These are phyloP conservation scores for Acestrorhynchus altus DNA, from an alignment of 2,797 vertebrate genomes.

Conservation along the genomic window DNA sequence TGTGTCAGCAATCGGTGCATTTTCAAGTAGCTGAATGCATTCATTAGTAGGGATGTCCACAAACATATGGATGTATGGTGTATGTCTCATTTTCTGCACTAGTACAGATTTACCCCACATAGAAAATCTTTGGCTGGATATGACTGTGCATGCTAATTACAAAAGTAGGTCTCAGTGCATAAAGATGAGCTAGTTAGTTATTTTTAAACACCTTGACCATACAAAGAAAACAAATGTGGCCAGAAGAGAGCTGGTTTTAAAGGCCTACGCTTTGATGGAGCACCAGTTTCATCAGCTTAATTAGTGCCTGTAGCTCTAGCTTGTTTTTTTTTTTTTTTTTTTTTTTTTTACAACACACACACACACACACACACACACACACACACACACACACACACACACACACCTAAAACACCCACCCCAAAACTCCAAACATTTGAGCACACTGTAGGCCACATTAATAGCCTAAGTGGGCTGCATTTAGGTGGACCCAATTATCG, in stretches of 20 bases:
- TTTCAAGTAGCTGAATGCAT: too few relatives aligned
- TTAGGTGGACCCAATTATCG: conserved; percentile 1
- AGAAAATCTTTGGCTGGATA: not conserved
- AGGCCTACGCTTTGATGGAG: not conserved
- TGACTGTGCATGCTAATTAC: not conserved
- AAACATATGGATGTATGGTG: too few relatives aligned
- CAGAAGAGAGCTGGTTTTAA: conserved; percentile 4
- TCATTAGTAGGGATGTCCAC: too few relatives aligned
- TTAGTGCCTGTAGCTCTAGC: not conserved
- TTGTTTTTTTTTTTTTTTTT: not conserved
- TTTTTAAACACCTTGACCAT: not conserved
- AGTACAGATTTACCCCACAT: not conserved
- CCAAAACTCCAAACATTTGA: not conserved
- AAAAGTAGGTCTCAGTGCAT: not conserved
- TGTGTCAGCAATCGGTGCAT: too few relatives aligned
- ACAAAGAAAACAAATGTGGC: not conserved
- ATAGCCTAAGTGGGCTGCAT: not conserved
- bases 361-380: not conserved
- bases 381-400: not conserved
- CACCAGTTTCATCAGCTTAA: not conserved
- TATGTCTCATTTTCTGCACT: not conserved
- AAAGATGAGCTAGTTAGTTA: conserved; percentile 7
- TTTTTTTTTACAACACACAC: too few relatives aligned
- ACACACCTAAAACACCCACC: not conserved
- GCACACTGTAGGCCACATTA: not conserved